A percentile compares a stretch with the other conserved stretches of the same genome.
phyloP scores from a whole-genome alignment of 2,888 invertebrate genomes.

The Orthonevra nobilis region DNA sequence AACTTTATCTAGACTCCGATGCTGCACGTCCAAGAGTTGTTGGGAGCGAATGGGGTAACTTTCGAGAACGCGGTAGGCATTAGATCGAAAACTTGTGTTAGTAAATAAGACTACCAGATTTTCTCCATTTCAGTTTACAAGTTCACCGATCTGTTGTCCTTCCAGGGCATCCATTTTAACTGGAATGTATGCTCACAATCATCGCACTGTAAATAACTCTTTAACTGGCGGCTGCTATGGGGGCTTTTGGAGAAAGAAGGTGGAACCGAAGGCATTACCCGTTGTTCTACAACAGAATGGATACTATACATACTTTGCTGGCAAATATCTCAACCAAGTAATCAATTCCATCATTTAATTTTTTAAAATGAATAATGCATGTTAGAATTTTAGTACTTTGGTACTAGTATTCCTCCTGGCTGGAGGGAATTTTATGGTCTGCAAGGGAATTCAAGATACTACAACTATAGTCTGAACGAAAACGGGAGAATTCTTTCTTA shows the following conservation, averaged over 20 bases:
- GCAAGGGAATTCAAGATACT: constrained; percentile 95
- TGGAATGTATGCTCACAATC: constrained; percentile 92
- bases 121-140: constrained; percentile 93
- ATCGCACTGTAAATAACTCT: constrained; percentile 89
- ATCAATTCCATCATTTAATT: no score
- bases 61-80: constrained; percentile 88
- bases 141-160: constrained; percentile 93
- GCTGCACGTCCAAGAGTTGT: constrained; percentile 83
- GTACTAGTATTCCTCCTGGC: constrained; percentile 87
- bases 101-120: no score
- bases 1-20: constrained; percentile 84
- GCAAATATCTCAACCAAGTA: constrained; percentile 96
- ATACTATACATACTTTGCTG: constrained; percentile 94
- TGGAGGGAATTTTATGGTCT: constrained; percentile 94
- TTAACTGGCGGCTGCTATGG: constrained; percentile 89
- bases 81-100: not conserved
- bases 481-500: constrained; percentile 87
- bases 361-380: not conserved
- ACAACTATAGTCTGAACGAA: constrained; percentile 91
- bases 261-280: constrained; percentile 87
- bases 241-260: constrained; percentile 83
- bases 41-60: constrained; percentile 85
- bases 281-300: constrained; percentile 84
- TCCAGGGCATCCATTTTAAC: constrained; percentile 93
- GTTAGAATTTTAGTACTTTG: constrained; percentile 71